These are phyloP conservation scores for Clusia tigrina DNA, from an alignment of 2,888 invertebrate genomes.

Conservation along the genomic window DNA sequence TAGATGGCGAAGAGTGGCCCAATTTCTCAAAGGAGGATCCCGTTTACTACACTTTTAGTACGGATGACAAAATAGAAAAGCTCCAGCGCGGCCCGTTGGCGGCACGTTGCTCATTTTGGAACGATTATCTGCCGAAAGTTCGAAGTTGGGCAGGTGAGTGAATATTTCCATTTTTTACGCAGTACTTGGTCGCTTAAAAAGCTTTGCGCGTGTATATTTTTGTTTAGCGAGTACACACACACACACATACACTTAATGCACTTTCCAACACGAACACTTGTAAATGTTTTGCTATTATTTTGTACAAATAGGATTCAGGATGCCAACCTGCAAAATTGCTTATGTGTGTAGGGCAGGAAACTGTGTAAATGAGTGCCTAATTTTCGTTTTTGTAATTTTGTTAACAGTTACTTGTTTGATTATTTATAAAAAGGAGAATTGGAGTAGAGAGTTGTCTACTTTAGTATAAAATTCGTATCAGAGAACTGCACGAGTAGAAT, in stretches of 20 bases:
- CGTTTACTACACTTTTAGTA: constrained; percentile 89
- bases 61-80: constrained; percentile 73
- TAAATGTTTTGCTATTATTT: too few relatives aligned
- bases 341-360: too few relatives aligned
- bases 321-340: too few relatives aligned
- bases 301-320: too few relatives aligned
- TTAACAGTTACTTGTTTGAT: too few relatives aligned
- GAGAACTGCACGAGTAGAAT: too few relatives aligned
- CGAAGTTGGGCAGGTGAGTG: constrained; percentile 74
- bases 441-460: too few relatives aligned
- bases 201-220: neutral
- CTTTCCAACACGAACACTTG: neutral
- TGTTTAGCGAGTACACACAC: constrained; percentile 4
- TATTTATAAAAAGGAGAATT: too few relatives aligned
- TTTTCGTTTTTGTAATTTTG: too few relatives aligned
- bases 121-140: constrained; percentile 90
- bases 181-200: neutral
- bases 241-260: neutral
- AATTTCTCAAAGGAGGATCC: constrained; percentile 85
- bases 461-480: too few relatives aligned
- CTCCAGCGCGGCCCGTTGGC: constrained; percentile 79
- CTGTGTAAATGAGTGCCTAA: too few relatives aligned
- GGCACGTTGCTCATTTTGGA: constrained; percentile 95
- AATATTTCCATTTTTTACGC: too few relatives aligned
- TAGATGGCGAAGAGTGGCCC: constrained; percentile 77